phyloP scores from a whole-genome alignment of 2,888 invertebrate genomes.

The Lepidochitona cinerea region DNA sequence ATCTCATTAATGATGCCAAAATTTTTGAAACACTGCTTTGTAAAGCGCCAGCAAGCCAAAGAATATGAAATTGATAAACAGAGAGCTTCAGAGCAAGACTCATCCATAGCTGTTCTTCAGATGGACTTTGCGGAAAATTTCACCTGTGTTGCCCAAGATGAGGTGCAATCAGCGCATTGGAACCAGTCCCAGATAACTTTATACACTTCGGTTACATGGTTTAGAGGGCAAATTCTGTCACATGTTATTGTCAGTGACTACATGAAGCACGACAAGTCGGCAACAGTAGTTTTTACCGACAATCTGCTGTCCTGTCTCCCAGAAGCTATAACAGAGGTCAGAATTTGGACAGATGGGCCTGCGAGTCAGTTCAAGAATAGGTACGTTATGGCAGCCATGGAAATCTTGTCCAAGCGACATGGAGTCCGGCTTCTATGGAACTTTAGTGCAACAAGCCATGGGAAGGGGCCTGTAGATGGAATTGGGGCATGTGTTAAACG shows the following conservation, averaged over 20 bases:
- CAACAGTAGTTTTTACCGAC: neutral
- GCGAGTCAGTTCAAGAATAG: constrained; percentile 15
- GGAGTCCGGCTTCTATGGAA: constrained; percentile 10
- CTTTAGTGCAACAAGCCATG: constrained; percentile 19
- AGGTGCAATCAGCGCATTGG: constrained; percentile 25
- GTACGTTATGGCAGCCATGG: constrained; percentile 7
- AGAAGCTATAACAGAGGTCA: constrained; percentile 2
- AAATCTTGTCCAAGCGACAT: neutral
- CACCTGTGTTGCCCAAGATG: constrained; percentile 12
- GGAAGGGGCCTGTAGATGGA: constrained; percentile 19
- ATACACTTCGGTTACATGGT: constrained; percentile 11
- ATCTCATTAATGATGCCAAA: neutral
- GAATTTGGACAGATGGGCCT: constrained; percentile 19
- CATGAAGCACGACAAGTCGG: constrained; percentile 14
- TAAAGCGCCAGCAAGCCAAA: constrained; percentile 13
- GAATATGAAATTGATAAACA: constrained; percentile 7
- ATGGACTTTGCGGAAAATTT: constrained; percentile 23
- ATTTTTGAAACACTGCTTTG: constrained; percentile 16
- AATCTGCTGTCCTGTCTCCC: neutral
- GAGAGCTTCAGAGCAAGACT: neutral
- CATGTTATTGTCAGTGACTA: constrained; percentile 11
- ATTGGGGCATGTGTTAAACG: constrained; percentile 16
- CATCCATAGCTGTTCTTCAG: constrained; percentile 10
- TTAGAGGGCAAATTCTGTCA: neutral
- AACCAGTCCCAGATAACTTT: constrained; percentile 11